Percentiles rank a stretch among this genome's conserved stretches.
phyloP scores from a whole-genome alignment of 2,797 vertebrate species.

The Pygocentrus nattereri region DNA sequence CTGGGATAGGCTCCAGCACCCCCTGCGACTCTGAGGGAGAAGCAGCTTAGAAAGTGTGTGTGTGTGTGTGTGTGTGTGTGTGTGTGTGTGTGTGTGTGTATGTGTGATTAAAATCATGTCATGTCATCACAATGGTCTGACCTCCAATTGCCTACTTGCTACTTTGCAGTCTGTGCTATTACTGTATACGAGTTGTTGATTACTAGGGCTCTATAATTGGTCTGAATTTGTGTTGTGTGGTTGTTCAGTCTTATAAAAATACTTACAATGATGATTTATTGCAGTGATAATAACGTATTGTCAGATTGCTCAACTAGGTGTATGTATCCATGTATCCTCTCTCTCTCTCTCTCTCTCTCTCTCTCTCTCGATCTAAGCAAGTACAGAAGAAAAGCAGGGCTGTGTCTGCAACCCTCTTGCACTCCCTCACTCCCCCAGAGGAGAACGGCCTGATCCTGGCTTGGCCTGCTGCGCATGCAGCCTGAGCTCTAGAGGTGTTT shows the following conservation, averaged over 20 bases:
- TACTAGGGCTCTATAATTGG: neutral
- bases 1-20: no score
- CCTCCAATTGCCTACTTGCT: no score
- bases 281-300: neutral
- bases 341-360: slow-evolving; percentile 13
- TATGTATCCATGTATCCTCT: neutral
- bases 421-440: slow-evolving; percentile 23
- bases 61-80: no score
- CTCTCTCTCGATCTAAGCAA: neutral
- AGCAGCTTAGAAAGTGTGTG: no score
- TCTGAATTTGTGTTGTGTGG: neutral
- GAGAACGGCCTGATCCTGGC: slow-evolving; percentile 22
- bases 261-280: neutral
- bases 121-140: no score
- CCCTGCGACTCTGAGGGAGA: no score
- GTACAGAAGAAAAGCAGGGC: slow-evolving; percentile 28
- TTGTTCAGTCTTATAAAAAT: neutral
- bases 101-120: no score
- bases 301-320: neutral
- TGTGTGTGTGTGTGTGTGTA: no score
- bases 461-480: slow-evolving; percentile 14
- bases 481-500: slow-evolving; percentile 74
- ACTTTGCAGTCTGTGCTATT: no score
- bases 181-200: neutral
- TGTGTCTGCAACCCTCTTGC: slow-evolving; percentile 16